A percentile compares a stretch with the other conserved stretches of the same genome.
Evolutionary conservation across 2,113 vertebrate species (phyloP).

Genomic region (Trinectes maculatus): DNA sequence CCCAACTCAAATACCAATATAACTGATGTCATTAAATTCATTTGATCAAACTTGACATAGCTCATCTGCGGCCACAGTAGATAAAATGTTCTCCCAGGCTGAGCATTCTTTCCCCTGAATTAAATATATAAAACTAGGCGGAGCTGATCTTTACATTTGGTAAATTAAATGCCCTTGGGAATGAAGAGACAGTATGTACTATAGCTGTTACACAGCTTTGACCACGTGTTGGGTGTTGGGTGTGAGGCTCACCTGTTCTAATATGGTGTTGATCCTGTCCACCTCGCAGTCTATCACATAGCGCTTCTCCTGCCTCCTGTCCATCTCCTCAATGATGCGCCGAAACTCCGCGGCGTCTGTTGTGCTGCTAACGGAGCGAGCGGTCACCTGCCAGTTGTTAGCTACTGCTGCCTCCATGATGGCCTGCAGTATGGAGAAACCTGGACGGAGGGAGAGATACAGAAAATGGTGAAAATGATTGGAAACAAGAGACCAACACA

Average conservation of each 20-base stretch:
- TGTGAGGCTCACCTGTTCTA: constrained; percentile 90
- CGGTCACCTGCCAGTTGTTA: constrained; percentile 99
- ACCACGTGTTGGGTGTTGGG: neutral
- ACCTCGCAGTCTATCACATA: constrained; percentile 98
- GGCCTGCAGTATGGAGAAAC: constrained; percentile 98
- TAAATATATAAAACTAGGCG: neutral
- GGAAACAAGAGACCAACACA: constrained; percentile 23
- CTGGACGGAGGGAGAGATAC: constrained; percentile 70
- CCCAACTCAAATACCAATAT: neutral
- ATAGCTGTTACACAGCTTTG: neutral
- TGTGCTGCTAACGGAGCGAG: constrained; percentile 94
- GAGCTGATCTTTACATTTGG: constrained; percentile 3
- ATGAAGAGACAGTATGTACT: neutral
- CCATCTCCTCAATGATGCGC: constrained; percentile 99
- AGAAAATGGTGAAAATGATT: constrained; percentile 34
- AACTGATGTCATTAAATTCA: neutral
- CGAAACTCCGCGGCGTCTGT: constrained; percentile 94
- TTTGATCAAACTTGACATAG: neutral
- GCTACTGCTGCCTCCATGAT: constrained; percentile 99
- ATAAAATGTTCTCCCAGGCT: neutral
- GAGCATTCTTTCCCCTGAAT: neutral
- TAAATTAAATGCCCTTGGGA: neutral
- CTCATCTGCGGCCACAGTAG: neutral
- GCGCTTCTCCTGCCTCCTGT: constrained; percentile 96
- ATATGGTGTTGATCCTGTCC: constrained; percentile 94